Percentiles rank a stretch among this genome's conserved stretches.
phyloP scores from a whole-genome alignment of 2,888 invertebrate species.

The Thecophora atra region DNA sequence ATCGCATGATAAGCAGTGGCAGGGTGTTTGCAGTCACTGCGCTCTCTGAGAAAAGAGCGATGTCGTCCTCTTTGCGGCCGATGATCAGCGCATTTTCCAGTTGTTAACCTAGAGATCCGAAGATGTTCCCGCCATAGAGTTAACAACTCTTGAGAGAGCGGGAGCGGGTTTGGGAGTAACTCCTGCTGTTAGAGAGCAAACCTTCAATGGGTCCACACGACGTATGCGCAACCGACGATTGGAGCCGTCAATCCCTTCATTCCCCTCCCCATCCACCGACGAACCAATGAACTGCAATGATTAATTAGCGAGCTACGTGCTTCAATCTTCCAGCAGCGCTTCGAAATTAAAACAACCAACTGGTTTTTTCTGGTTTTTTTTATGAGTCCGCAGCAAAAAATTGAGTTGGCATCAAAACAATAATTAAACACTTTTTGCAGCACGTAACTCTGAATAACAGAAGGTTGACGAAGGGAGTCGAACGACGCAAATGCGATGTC shows the following conservation, averaged over 20 bases:
- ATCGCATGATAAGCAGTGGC: not conserved
- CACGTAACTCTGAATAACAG: not conserved
- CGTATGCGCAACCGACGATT: not conserved
- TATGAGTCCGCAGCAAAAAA: not conserved
- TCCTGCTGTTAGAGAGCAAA: too few species aligned
- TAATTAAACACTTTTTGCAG: not conserved
- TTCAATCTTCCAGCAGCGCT: not conserved
- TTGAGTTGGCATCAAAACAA: not conserved
- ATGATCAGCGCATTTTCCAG: constrained; percentile 28
- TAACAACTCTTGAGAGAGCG: too few species aligned
- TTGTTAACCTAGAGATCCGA: constrained; percentile 10
- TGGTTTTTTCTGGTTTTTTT: too few species aligned
- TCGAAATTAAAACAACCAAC: not conserved
- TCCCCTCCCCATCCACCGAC: too few species aligned
- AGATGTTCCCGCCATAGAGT: not conserved
- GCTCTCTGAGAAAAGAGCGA: not conserved
- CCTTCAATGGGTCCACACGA: not conserved
- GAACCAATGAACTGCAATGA: not conserved
- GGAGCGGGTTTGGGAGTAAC: too few species aligned
- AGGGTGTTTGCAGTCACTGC: not conserved
- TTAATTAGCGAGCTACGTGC: not conserved
- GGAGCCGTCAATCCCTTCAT: not conserved
- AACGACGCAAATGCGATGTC: not conserved
- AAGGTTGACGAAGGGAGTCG: not conserved
- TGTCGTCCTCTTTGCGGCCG: not conserved